phyloP scores from a whole-genome alignment of 2,113 vertebrate genomes.

The Platycercus adscitus region DNA sequence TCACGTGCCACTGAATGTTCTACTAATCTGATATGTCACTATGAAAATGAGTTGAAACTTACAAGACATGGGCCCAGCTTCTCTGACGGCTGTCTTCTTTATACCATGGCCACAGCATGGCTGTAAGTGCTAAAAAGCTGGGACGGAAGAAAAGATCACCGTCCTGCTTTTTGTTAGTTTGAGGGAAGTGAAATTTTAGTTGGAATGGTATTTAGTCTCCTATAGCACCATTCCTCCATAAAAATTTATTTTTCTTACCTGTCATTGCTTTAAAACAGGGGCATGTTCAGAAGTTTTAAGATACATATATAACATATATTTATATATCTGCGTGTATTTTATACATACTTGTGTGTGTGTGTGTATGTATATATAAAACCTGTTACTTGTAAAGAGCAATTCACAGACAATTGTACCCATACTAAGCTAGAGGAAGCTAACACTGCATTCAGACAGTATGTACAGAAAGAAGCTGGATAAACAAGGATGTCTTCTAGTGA shows the following conservation, averaged over 20 bases:
- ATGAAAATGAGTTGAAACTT: not conserved
- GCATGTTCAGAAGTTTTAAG: not conserved
- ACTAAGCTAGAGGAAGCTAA: not conserved
- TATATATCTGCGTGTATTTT: fast-evolving
- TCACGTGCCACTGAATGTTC: not conserved
- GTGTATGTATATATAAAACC: fast-evolving
- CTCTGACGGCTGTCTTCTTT: not conserved
- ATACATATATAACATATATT: not conserved
- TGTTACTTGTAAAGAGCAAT: not conserved
- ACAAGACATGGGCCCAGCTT: not conserved
- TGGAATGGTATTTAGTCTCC: not conserved
- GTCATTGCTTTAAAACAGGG: not conserved
- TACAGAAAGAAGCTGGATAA: conserved; percentile 3
- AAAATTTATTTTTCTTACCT: not conserved
- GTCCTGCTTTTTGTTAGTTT: not conserved
- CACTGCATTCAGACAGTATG: not conserved
- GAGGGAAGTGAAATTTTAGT: not conserved
- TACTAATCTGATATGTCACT: not conserved
- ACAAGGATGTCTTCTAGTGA: not conserved
- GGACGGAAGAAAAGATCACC: not conserved
- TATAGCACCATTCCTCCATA: not conserved
- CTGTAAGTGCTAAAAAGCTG: not conserved
- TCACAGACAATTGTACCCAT: not conserved
- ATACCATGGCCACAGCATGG: not conserved
- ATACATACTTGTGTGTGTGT: fast-evolving